Evolutionary conservation across 2,797 vertebrate species (phyloP), one percentile per base, ranked within the genome.

Genomic region (Neosalanx taihuensis): DNA sequence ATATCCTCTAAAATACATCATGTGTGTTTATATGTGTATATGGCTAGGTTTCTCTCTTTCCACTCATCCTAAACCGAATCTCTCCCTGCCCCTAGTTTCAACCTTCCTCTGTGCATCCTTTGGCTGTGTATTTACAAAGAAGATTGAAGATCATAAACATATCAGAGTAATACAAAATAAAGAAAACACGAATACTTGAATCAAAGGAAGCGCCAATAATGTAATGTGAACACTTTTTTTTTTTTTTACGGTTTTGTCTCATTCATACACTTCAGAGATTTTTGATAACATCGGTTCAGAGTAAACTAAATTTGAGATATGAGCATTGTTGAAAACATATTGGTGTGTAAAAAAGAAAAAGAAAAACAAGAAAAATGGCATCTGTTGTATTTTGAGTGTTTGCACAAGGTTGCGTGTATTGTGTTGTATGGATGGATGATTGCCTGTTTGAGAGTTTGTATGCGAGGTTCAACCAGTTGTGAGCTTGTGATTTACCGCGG

Each of bases 101-200:
- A 79, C 83, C 74, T 73, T 10, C 71, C 76, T 82, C 76, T 73
- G 72, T 86, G 85, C 85, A 78, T 83, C 82, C 79, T 79, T 81
- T 81, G 74, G 83, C 77, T 81, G 84, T 87, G 83, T 89, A 85
- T 90, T 87, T 85, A 90, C 91, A 87, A 87, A 90, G 92, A 93
- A 87, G 83, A 91, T 56, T 67, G 79, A 79, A 87, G 82, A 89
- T 89, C 86, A 89, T 90, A 89, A 92, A 93, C 92, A 93, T 93
- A 93, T 93, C 92, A 93, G 87, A 90, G 88, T 87, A 90, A 92
- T 91, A 92, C 90, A 90, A 94, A 64, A 93, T 89, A 96, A 95
- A 94, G 94, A 93, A 94, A 92, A 95, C 92, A 95, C 41, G 2
- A 96, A 98, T 98, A 98, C 96, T 98, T 98, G 97, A 98, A 98